These are phyloP conservation scores for Cheiracanthium punctorium DNA, from an alignment of 2,888 invertebrate genomes.

Conservation along the genomic window DNA sequence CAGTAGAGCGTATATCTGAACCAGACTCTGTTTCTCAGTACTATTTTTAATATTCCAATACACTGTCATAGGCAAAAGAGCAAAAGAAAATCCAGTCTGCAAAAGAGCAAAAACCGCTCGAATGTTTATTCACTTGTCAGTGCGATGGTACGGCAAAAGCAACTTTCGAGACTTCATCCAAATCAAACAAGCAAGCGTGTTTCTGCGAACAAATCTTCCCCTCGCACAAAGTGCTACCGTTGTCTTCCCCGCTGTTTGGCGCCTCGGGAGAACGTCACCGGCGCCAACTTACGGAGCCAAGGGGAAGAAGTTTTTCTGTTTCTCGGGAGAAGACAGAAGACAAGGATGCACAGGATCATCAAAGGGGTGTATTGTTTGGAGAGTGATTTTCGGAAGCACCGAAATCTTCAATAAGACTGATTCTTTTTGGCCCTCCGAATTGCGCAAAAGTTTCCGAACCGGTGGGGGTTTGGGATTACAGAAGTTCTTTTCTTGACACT, in stretches of 20 bases:
- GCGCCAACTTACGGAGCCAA: constrained; percentile 9
- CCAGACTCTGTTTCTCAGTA: too few species aligned
- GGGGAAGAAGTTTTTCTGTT: background rate
- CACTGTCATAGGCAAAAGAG: too few species aligned
- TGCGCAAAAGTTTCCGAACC: background rate
- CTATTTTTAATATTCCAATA: too few species aligned
- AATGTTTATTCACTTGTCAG: background rate
- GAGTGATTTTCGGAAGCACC: background rate
- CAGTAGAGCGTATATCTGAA: too few species aligned
- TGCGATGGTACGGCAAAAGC: background rate
- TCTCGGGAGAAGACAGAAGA: background rate
- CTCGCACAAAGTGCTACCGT: background rate
- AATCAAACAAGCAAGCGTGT: background rate
- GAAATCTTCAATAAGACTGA: background rate
- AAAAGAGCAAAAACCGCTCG: background rate
- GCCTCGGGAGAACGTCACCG: background rate
- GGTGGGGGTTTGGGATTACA: background rate
- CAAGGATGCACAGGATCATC: background rate
- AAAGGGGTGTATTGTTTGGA: background rate
- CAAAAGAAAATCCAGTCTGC: background rate
- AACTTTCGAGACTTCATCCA: background rate
- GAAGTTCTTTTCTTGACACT: background rate
- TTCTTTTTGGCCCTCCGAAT: background rate
- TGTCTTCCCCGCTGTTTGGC: background rate
- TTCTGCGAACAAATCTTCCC: background rate